Base-by-base conservation (phyloP, 2,797 vertebrate species). In the Aulostomus chinensis region DNA sequence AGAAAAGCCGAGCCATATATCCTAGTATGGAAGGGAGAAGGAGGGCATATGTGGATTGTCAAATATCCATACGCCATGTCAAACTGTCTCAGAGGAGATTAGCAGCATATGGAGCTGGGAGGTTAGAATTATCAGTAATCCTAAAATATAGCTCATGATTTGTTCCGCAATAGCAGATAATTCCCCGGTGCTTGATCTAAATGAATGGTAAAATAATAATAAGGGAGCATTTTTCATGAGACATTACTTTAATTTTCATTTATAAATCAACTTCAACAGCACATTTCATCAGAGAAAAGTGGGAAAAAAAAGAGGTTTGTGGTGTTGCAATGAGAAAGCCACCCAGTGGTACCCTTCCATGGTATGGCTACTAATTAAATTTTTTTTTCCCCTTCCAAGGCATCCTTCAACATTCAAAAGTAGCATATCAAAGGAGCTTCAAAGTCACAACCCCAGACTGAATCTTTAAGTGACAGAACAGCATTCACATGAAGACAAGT, bases 331-430 rank as follows among this genome's bases (percentile, higher is more conserved):
- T 42, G 49, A 60, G 52, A 76, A 76, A 76, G 49, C 55, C 40
- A 54, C 58, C 46, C 51, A 55, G 63, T 71, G 68, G 38, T 76
- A 36, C 36, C 57, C 70, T 72, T 68, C 56, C 54, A 63, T 58
- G 63, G 64, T 59, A 68, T 73, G 73, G 64, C 60, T 50, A 74
- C 85, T 88, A 88, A 91, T 91, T 88, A 89, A 85, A 86, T 70
- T 59, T 73, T 64, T 78, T 78, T 63, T 58, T 9, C 60, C 50
- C 58, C 66, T 88, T 88, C 87, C 73, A 87, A 80, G 73, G 76
- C 68, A 52, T 79, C 87, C 85, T 90, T 87, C 81, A 86, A 76
- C 61, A 86, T 87, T 91, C 83, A 87, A 89, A 90, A 85, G 83
- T 72, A 63, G 43, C 41, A 60, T 80, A 86, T 89, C 78, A 88